phyloP scores from a whole-genome alignment of 2,797 vertebrate genomes.

The Xenentodon cancila region DNA sequence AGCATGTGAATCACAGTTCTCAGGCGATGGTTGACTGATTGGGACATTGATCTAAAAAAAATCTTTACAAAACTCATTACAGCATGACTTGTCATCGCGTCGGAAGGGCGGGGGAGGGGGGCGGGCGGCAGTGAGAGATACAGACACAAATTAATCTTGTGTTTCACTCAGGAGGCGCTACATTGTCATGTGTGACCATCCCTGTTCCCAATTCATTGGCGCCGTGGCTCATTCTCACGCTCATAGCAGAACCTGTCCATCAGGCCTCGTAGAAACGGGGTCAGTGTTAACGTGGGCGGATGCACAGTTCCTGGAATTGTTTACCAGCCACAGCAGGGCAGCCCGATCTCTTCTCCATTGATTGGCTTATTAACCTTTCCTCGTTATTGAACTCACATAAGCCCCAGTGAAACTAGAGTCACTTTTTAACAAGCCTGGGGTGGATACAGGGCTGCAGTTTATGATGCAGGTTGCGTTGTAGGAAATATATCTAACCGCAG shows the following conservation, averaged over 20 bases:
- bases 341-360: slow-evolving; percentile 54
- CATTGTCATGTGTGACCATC: slow-evolving; percentile 12
- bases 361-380: slow-evolving; percentile 74
- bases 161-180: slow-evolving; percentile 44
- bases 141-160: slow-evolving; percentile 57
- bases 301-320: slow-evolving; percentile 36
- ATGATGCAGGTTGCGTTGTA: slow-evolving; percentile 15
- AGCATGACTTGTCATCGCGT: slow-evolving; percentile 73
- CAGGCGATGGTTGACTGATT: slow-evolving; percentile 74
- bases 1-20: slow-evolving; percentile 78
- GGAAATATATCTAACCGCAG: slow-evolving; percentile 36
- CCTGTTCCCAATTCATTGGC: slow-evolving; percentile 36
- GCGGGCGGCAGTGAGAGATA: slow-evolving; percentile 27
- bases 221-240: slow-evolving; percentile 8
- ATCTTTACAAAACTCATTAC: slow-evolving; percentile 86
- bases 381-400: slow-evolving; percentile 50
- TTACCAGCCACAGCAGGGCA: slow-evolving; percentile 25
- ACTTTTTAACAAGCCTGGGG: slow-evolving; percentile 63
- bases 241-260: slow-evolving; percentile 3
- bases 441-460: slow-evolving; percentile 22
- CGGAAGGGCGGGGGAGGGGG: background rate
- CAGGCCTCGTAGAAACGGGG: slow-evolving; percentile 11
- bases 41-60: slow-evolving; percentile 79
- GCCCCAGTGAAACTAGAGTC: slow-evolving; percentile 47
- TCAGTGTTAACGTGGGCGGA: slow-evolving; percentile 28